Conservation (phyloP, 1,140 invertebrate genomes). For the Harlomillsia oculata region DNA sequence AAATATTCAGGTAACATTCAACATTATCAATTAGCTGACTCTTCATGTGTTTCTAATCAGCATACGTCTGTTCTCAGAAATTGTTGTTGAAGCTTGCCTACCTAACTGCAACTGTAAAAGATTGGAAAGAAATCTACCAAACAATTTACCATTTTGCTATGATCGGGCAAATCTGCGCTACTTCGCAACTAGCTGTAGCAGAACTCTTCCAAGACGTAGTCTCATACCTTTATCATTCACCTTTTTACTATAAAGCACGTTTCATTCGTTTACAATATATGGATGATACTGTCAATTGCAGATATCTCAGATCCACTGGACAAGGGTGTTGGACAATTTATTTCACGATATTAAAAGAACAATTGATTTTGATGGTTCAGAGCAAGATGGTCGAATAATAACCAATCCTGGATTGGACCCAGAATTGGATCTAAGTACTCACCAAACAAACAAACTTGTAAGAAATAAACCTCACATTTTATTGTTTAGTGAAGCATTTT, state of each 20-base stretch:
- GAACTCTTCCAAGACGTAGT: constrained; percentile 50
- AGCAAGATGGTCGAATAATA: constrained; percentile 51
- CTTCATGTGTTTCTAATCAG: too few species aligned
- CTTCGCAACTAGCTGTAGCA: constrained; percentile 41
- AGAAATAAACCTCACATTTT: too few species aligned
- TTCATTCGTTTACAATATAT: too few species aligned
- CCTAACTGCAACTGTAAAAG: constrained; percentile 28
- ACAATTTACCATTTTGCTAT: constrained; percentile 54
- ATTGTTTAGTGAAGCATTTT: too few species aligned
- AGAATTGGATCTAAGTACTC: constrained; percentile 56
- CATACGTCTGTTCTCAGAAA: background rate
- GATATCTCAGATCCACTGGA: too few species aligned
- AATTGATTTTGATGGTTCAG: constrained; percentile 59
- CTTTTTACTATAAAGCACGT: too few species aligned
- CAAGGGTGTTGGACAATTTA: constrained; percentile 35
- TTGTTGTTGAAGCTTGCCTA: constrained; percentile 15
- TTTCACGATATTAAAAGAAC: constrained; percentile 46
- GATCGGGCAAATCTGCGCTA: constrained; percentile 52
- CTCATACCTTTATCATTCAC: too few species aligned
- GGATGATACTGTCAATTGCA: too few species aligned
- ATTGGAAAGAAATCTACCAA: constrained; percentile 42
- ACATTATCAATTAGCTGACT: constrained; percentile 1
- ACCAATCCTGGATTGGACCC: constrained; percentile 57
- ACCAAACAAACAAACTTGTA: background rate
- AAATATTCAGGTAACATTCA: constrained; percentile 44